These are phyloP conservation scores for Aerospiza tachiro DNA, from an alignment of 2,797 vertebrate genomes.

Conservation along the genomic window DNA sequence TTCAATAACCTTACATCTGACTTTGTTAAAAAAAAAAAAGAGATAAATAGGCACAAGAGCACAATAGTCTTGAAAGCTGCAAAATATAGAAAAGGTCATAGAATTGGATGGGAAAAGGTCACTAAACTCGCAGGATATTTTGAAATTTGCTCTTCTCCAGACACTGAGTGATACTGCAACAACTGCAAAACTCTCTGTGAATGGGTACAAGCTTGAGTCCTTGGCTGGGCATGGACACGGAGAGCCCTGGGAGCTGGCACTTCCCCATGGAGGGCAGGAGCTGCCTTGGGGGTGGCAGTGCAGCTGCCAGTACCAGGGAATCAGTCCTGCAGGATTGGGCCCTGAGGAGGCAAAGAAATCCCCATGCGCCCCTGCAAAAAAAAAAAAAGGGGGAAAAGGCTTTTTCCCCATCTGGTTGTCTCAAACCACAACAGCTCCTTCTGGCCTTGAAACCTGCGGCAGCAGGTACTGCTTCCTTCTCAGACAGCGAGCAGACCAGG, in stretches of 20 bases:
- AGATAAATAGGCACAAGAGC: background rate
- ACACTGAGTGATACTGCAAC: background rate
- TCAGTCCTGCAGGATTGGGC: rapidly evolving
- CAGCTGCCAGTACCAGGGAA: background rate
- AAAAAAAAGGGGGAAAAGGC: background rate
- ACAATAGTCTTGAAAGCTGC: background rate
- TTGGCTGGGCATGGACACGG: rapidly evolving
- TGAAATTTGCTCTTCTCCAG: background rate
- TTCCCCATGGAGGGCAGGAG: background rate
- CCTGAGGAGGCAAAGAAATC: background rate
- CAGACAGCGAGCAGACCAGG: background rate
- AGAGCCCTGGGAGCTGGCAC: background rate
- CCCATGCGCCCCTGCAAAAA: rapidly evolving
- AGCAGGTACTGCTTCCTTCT: background rate
- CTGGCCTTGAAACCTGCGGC: background rate
- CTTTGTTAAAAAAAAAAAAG: background rate
- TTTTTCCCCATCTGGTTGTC: background rate
- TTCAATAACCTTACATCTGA: background rate
- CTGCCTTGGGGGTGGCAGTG: background rate
- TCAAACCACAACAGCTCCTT: background rate
- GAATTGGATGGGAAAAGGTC: background rate
- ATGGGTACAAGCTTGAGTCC: rapidly evolving
- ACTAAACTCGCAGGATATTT: background rate
- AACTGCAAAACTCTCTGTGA: background rate
- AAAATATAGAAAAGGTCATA: background rate